Base-by-base conservation (phyloP, 2,888 invertebrate genomes). In the Mystacides longicornis region DNA sequence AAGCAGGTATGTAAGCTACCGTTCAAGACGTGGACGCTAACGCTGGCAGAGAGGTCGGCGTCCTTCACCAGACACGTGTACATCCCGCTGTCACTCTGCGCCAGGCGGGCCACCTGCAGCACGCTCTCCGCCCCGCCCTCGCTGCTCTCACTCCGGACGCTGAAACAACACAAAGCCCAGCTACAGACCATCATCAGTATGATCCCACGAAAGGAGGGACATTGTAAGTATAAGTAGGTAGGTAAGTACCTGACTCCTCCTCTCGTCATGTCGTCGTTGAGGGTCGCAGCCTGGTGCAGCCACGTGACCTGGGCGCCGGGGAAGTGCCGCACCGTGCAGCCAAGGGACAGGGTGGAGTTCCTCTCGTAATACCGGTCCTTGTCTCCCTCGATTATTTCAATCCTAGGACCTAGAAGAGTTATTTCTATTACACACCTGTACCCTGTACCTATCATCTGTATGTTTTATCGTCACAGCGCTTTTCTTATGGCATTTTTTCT, bases 171-270 rank as follows among this genome's bases (percentile, higher is more conserved):
- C 37, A 14, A 37, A 16, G 7, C 14, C 37, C 3, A 37, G 37
- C n/a, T n/a, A n/a, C n/a, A n/a, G n/a, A n/a, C n/a, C n/a, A n/a
- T n/a, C n/a, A n/a, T n/a, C n/a, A n/a, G n/a, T n/a, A n/a, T n/a
- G n/a, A n/a, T n/a, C n/a, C n/a, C n/a, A n/a, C n/a, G n/a, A n/a
- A n/a, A n/a, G n/a, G n/a, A n/a, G n/a, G n/a, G n/a, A n/a, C n/a
- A n/a, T n/a, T n/a, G n/a, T n/a, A n/a, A n/a, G n/a, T n/a, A n/a
- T n/a, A n/a, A n/a, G n/a, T n/a, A n/a, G n/a, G n/a, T n/a, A n/a
- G n/a, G n/a, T n/a, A n/a, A n/a, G n/a, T n/a, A 75, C 75, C 75
- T 75, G 63, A 77, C 76, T 57, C 77, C 77, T 23, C 77, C 77
- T 58, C 77, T 67, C 54, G 71, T 73, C 51, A 74, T 73, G 65